Evolutionary conservation across 2,113 vertebrate genomes (phyloP), one percentile per base, ranked within the genome.

Genomic region (Syrmaticus mikado): DNA sequence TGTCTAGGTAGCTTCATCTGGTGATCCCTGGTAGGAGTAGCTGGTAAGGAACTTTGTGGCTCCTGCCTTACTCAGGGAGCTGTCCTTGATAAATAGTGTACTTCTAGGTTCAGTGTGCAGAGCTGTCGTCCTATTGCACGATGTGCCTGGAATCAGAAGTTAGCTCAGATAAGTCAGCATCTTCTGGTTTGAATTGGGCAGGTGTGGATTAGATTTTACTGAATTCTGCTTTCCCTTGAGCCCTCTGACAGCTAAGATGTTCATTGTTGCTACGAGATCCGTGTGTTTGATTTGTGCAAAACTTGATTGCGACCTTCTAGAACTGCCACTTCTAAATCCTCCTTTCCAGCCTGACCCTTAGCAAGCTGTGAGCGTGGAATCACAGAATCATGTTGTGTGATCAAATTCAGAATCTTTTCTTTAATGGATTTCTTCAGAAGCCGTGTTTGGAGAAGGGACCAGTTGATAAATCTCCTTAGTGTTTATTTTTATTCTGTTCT

Each of bases 51-150:
- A 13, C 21, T 57, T 0, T 6, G 28, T 16, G 24, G 6, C 60
- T 36, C 13, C 25, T 50, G 17, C 30, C 40, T 48, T 24, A 1
- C 24, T 46, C 14, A 3, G 0, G 67, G 43, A 41, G 7, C 27
- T 74, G 34, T 43, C 20, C 13, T 78, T 32, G 28, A 58, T 55
- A 28, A 41, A n/a, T 7, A 3, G 17, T 60, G 50, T 17, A 7
- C 10, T 22, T 50, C 5, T 20, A 6, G 40, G 13, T 22, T 62
- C 2, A 1, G 6, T 41, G 24, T 34, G 50, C 2, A 0, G 1
- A 36, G 2, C 5, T 32, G 55, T 16, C 7, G 0, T 12, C 15
- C 5, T 17, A 0, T 5, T 7, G 46, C 43, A 8, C 8, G 0
- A 24, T 24, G 22, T 27, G 82, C 53, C 43, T 46, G 71, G 19